phyloP scores from a whole-genome alignment of 2,113 vertebrate genomes.

The Phocoena phocoena region DNA sequence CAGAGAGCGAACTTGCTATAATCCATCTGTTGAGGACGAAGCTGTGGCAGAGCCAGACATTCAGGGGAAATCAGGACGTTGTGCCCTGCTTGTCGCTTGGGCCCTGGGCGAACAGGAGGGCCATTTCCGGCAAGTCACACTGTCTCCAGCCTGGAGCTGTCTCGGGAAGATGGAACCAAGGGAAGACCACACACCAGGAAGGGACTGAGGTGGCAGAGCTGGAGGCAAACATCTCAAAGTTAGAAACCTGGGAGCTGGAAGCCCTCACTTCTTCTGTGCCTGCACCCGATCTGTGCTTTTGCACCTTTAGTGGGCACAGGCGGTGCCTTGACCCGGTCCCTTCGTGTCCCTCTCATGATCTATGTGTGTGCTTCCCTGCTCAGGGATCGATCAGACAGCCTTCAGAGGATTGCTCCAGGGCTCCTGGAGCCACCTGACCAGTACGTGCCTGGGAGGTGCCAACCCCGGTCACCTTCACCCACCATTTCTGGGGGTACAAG shows the following conservation, averaged over 20 bases:
- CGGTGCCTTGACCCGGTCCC: not conserved
- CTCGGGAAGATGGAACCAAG: not conserved
- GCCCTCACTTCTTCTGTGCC: not conserved
- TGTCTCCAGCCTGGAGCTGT: not conserved
- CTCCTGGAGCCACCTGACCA: not conserved
- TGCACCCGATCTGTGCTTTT: not conserved
- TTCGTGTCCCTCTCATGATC: rapidly evolving
- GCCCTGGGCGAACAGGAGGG: not conserved
- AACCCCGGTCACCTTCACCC: not conserved
- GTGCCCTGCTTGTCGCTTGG: not conserved
- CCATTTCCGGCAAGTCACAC: not conserved
- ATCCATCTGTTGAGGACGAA: slow-evolving; percentile 54
- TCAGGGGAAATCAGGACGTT: not conserved
- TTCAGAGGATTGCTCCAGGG: not conserved
- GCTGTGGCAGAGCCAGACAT: not conserved
- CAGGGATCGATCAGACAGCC: not conserved
- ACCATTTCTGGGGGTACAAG: not conserved
- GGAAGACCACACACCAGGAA: not conserved
- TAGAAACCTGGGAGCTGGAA: not conserved
- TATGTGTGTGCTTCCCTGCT: not conserved
- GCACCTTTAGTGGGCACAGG: not conserved
- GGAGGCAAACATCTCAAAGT: not conserved
- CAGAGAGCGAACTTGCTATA: not conserved
- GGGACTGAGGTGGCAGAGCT: not conserved
- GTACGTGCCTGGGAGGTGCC: not conserved